Percentiles rank a stretch among this genome's conserved stretches.
phyloP scores from a whole-genome alignment of 2,888 invertebrate genomes.

The Sminthurinus aureus region DNA sequence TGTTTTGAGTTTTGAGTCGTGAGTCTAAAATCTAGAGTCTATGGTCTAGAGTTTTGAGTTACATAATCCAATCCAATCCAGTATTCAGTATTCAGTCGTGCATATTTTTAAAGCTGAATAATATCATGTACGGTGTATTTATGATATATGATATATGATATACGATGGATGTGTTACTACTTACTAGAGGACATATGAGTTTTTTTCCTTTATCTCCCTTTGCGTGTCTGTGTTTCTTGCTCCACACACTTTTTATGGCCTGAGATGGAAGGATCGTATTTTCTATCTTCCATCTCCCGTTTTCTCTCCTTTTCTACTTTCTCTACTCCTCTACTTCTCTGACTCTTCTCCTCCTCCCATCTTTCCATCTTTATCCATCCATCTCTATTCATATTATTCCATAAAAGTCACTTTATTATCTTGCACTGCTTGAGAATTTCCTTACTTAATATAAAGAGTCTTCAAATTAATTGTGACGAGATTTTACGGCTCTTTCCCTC shows the following conservation, averaged over 20 bases:
- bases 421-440: conserved; percentile 19
- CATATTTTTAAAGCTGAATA: too few relatives aligned
- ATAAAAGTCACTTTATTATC: conserved; percentile 31
- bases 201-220: too few relatives aligned
- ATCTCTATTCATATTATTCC: conserved; percentile 21
- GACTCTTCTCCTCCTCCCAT: not conserved
- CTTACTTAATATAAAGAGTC: conserved; percentile 12
- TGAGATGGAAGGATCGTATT: not conserved
- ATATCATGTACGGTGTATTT: too few relatives aligned
- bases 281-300: not conserved
- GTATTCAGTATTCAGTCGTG: too few relatives aligned
- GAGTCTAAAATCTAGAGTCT: too few relatives aligned
- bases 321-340: not conserved
- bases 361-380: not conserved
- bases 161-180: too few relatives aligned
- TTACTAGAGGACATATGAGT: too few relatives aligned
- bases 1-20: too few relatives aligned
- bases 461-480: not conserved
- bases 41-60: too few relatives aligned
- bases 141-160: too few relatives aligned
- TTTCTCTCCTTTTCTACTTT: not conserved
- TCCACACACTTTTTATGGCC: not conserved
- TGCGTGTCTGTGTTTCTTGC: not conserved
- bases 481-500: conserved; percentile 4
- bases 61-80: too few relatives aligned